Conservation (phyloP, 2,797 vertebrate genomes). For the Cyclura pinguis region DNA sequence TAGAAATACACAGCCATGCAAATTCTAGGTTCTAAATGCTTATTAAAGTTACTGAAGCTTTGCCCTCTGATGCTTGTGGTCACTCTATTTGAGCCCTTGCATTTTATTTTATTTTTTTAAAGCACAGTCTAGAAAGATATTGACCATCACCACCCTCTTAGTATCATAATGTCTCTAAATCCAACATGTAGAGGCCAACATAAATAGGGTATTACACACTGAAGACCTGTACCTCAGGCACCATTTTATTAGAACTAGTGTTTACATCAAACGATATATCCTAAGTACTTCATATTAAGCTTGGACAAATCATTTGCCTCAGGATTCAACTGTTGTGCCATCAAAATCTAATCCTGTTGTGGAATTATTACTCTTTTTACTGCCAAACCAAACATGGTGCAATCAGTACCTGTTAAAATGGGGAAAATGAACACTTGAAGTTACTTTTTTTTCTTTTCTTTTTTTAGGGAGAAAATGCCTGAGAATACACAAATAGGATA, state of each 20-base stretch:
- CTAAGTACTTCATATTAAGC: constrained; percentile 99
- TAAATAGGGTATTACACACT: constrained; percentile 95
- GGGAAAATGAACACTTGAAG: constrained; percentile 44
- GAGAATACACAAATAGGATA: not conserved
- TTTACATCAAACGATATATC: constrained; percentile 99
- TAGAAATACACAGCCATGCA: not conserved
- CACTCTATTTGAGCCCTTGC: constrained; percentile 73
- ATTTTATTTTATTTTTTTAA: constrained; percentile 74
- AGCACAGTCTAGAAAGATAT: constrained; percentile 85
- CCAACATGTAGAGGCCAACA: constrained; percentile 86
- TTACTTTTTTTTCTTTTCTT: not conserved
- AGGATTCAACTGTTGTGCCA: constrained; percentile 96
- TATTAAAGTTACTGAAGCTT: constrained; percentile 2
- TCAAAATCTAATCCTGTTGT: constrained; percentile 95
- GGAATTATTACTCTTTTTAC: constrained; percentile 89
- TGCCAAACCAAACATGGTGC: constrained; percentile 94
- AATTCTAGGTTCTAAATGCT: not conserved
- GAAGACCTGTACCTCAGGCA: constrained; percentile 94
- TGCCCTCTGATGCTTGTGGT: not conserved
- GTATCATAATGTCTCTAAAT: constrained; percentile 88
- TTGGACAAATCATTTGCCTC: constrained; percentile 99
- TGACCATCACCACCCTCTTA: constrained; percentile 82
- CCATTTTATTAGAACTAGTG: constrained; percentile 98
- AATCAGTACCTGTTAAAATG: constrained; percentile 86
- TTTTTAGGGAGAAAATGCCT: constrained; percentile 31